These are phyloP conservation scores for Lysiphlebus fabarum DNA, from an alignment of 1,140 invertebrate genomes.

Conservation along the genomic window DNA sequence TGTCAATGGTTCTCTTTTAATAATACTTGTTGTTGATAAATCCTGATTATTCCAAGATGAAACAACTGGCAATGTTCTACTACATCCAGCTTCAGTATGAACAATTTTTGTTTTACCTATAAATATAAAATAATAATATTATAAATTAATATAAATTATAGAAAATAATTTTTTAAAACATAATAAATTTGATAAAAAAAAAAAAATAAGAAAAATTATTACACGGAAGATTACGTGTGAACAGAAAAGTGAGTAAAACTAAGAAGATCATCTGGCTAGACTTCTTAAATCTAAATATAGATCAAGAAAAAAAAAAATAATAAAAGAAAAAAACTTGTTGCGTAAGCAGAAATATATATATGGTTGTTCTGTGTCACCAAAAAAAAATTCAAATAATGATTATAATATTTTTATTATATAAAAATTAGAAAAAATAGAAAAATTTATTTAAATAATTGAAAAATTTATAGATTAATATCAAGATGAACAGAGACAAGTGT, in stretches of 20 bases:
- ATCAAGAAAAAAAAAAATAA: slow-evolving; percentile 23
- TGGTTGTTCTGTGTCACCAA: slow-evolving; percentile 4
- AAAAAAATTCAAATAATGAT: not conserved
- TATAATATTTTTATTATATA: not conserved
- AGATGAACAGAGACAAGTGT: too few relatives aligned
- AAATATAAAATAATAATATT: slow-evolving; percentile 19
- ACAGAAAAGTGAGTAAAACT: slow-evolving; percentile 7
- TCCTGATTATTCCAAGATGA: slow-evolving; percentile 49
- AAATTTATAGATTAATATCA: too few relatives aligned
- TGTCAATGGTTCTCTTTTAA: slow-evolving; percentile 60
- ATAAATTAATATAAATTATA: not conserved
- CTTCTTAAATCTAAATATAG: slow-evolving; percentile 29
- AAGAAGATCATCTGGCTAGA: slow-evolving; percentile 13
- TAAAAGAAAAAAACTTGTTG: slow-evolving; percentile 22
- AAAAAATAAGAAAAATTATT: not conserved
- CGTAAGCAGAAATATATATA: slow-evolving; percentile 25
- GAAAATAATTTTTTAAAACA: too few relatives aligned
- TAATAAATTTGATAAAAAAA: not conserved
- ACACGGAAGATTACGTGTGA: not conserved
- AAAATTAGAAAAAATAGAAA: too few relatives aligned
- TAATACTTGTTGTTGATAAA: slow-evolving; percentile 33
- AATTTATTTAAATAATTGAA: too few relatives aligned
- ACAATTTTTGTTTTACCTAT: slow-evolving; percentile 48
- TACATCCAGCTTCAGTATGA: slow-evolving; percentile 50
- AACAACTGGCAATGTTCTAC: slow-evolving; percentile 47